Conservation (phyloP, 2,888 invertebrate species). For the Amphipyra tragopoginis region DNA sequence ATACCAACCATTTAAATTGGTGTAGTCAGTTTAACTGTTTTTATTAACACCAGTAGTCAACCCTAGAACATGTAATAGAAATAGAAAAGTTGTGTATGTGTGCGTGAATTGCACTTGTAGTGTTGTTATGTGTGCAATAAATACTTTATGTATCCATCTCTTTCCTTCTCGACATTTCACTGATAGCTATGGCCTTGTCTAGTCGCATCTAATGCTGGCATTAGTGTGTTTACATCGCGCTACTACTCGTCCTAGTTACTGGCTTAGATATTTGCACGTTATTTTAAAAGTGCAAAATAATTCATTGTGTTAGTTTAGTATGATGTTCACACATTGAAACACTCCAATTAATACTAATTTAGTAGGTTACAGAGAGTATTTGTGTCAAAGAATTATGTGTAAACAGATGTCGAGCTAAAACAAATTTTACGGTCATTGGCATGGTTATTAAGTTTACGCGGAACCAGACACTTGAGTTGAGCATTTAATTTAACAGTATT, state of each 20-base stretch:
- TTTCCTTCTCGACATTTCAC: constrained; percentile 89
- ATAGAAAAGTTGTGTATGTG: constrained; percentile 84
- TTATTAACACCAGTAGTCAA: constrained; percentile 76
- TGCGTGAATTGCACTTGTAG: constrained; percentile 85
- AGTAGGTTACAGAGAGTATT: constrained; percentile 66
- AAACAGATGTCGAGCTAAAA: constrained; percentile 74
- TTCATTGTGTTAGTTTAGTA: constrained; percentile 21
- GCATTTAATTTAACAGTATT: constrained; percentile 56
- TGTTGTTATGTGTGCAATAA: constrained; percentile 87
- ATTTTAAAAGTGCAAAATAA: constrained; percentile 9
- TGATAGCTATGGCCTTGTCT: constrained; percentile 90
- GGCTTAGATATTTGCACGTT: constrained; percentile 55
- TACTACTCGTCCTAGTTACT: constrained; percentile 71
- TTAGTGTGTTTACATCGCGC: constrained; percentile 81
- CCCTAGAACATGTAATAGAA: constrained; percentile 85
- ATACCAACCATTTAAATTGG: constrained; percentile 53
- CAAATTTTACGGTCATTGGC: constrained; percentile 72
- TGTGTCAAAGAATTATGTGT: constrained; percentile 67
- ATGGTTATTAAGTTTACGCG: constrained; percentile 65
- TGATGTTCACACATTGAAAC: constrained; percentile 36
- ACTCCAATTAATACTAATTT: constrained; percentile 61
- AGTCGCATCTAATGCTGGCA: constrained; percentile 90
- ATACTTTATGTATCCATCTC: constrained; percentile 87
- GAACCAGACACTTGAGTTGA: constrained; percentile 56
- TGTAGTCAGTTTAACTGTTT: constrained; percentile 65